These are phyloP conservation scores for Smutsia temminckii DNA, from an alignment of 2,797 vertebrate species.

Conservation along the genomic window DNA sequence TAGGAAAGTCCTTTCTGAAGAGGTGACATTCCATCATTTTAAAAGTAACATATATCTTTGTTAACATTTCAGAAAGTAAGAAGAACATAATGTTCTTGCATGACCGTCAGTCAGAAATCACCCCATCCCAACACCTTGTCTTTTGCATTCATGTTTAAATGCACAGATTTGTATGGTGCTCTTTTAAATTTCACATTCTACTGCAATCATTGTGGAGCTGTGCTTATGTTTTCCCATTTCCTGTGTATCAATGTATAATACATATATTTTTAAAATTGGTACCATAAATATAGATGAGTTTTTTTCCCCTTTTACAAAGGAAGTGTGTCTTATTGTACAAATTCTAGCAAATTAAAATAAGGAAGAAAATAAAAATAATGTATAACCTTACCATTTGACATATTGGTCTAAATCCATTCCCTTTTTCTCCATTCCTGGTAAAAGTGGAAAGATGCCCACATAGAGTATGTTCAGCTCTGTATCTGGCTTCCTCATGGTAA, in stretches of 20 bases:
- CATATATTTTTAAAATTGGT: accelerated
- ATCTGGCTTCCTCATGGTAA: neutral
- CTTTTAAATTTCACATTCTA: neutral
- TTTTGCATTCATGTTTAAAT: neutral
- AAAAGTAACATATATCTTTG: neutral
- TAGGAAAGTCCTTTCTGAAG: neutral
- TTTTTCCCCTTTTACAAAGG: neutral
- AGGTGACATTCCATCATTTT: neutral
- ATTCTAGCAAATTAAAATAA: neutral
- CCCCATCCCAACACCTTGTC: accelerated
- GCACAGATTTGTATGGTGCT: neutral
- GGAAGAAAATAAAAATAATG: neutral
- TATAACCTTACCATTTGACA: too few species aligned
- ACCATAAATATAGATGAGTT: neutral
- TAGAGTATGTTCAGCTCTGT: accelerated
- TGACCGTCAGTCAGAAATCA: neutral
- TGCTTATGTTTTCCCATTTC: neutral
- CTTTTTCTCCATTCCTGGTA: neutral
- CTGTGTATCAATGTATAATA: neutral
- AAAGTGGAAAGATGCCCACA: accelerated
- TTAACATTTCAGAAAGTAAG: neutral
- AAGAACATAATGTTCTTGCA: accelerated
- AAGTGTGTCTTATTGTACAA: neutral
- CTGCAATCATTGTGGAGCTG: neutral
- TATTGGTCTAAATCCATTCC: neutral